Evolutionary conservation across 35 echinoderm and acorn worm genomes (phyloP), one percentile per base, ranked within the genome.

Genomic region (Stichopus chloronotus): DNA sequence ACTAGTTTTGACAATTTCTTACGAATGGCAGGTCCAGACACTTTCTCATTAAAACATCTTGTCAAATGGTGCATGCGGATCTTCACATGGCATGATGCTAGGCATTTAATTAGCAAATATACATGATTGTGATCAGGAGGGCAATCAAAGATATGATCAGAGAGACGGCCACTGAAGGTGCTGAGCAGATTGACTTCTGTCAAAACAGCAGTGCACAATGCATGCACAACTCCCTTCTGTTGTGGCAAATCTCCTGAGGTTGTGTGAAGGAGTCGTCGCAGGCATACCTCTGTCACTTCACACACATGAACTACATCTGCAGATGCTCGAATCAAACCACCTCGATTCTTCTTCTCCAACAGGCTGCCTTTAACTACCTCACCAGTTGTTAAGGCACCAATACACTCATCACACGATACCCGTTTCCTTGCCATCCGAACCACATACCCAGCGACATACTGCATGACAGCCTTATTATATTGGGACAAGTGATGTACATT

Each of bases 401-500:
- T 4, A 77, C 94, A 95, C 2, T 92, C 90, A 84, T 20, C 16
- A 78, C 94, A 95, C 24, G 52, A 7, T 80, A n/a, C n/a, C n/a
- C n/a, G n/a, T 43, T 43, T 3, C 30, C 30, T 3, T 43, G 30
- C 30, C 30, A 43, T 43, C 30, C 30, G 30, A 43, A 43, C 30
- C 30, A 43, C 30, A 43, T 43, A 43, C 30, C 30, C 30, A 43
- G 30, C 30, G 3, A 43, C 30, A 3, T 43, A 43, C 30, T 43
- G 30, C 30, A 43, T 43, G 30, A 43, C 30, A 43, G 30, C 30
- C 30, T 43, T n/a, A n/a, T n/a, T 3, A 43, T 43, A 43, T 43
- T 43, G 30, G 30, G 30, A 3, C 30, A 43, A 43, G 0, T 43
- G 30, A 43, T 3, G 30, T 43, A 43, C 30, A 43, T 43, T 43